A percentile compares a stretch with the other conserved stretches of the same genome.
These are phyloP conservation scores for Coleophora deauratella DNA, from an alignment of 2,888 invertebrate genomes.

Conservation along the genomic window DNA sequence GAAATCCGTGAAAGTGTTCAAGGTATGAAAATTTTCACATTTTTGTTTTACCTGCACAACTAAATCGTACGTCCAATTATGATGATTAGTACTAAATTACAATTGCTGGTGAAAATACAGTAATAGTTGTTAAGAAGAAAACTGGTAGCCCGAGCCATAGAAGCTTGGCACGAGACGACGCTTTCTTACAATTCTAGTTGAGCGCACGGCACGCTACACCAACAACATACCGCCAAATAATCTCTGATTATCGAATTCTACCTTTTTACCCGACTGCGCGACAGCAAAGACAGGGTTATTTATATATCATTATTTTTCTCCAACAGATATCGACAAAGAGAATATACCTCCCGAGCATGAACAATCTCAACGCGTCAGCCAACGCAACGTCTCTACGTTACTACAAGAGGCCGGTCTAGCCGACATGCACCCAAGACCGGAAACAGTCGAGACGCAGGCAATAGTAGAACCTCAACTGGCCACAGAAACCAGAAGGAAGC, in stretches of 20 bases:
- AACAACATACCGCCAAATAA: background rate
- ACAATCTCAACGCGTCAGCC: conserved; percentile 12
- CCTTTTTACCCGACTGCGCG: background rate
- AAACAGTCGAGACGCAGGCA: background rate
- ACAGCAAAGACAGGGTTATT: background rate
- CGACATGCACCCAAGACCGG: conserved; percentile 20
- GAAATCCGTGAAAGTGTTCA: conserved; percentile 8
- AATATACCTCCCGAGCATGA: conserved; percentile 31
- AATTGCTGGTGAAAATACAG: too few species aligned
- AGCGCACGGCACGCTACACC: too few species aligned
- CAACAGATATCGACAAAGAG: conserved; percentile 37
- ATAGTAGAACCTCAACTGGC: background rate
- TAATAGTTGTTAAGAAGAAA: too few species aligned
- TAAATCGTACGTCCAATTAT: too few species aligned
- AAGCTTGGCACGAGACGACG: too few species aligned
- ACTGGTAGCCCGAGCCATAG: too few species aligned
- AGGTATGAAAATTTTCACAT: too few species aligned
- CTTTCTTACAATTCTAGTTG: too few species aligned
- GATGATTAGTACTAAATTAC: too few species aligned
- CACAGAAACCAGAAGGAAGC: background rate
- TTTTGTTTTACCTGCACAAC: too few species aligned
- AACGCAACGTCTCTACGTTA: conserved; percentile 28
- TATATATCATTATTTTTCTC: background rate
- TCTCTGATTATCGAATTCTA: background rate
- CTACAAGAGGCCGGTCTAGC: conserved; percentile 42